Evolutionary conservation across 2,888 invertebrate species (phyloP), one percentile per base, ranked within the genome.

Genomic region (Cheilosia impressa): DNA sequence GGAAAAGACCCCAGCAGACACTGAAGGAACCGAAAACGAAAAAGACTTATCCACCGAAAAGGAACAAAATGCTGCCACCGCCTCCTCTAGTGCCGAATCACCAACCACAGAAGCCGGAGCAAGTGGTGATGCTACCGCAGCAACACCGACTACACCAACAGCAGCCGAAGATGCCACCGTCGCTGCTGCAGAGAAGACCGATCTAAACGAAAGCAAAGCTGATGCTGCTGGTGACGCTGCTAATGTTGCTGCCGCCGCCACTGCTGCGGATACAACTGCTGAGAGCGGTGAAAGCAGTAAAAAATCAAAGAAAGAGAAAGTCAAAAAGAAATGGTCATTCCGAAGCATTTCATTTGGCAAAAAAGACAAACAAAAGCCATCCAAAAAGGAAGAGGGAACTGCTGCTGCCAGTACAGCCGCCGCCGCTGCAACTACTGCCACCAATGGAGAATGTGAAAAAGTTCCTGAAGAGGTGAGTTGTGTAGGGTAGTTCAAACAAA

Each of bases 281-380:
- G 87, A 82, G 31, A 78, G 77, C 47, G 77, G 90, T 77, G 90
- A 93, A 91, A 91, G 90, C 89, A 92, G 92, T 89, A 94, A 95
- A 91, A 95, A 95, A 91, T 93, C 94, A 87, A 95, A 95, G 91
- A 95, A 95, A 91, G 95, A 95, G 89, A 95, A 94, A 93, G 94
- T 95, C 89, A 97, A 96, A 95, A 97, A 96, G 95, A 97, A 97
- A 94, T 97, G 96, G 96, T 97, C 96, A 89, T 95, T 97, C 93
- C 95, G 97, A 91, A 96, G 95, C 91, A 96, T 97, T 93, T 96
- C 96, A 91, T 97, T 97, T 93, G 96, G 96, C 91, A 95, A 95
- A 93, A 97, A 96, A 93, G 97, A 97, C 91, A 97, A 97, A 93
- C 95, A 95, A 89, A 97, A 97, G 92, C 96, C 96, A 88, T 94